These are phyloP conservation scores for Desmodus rotundus DNA, from an alignment of 2,113 vertebrate genomes.

Conservation along the genomic window DNA sequence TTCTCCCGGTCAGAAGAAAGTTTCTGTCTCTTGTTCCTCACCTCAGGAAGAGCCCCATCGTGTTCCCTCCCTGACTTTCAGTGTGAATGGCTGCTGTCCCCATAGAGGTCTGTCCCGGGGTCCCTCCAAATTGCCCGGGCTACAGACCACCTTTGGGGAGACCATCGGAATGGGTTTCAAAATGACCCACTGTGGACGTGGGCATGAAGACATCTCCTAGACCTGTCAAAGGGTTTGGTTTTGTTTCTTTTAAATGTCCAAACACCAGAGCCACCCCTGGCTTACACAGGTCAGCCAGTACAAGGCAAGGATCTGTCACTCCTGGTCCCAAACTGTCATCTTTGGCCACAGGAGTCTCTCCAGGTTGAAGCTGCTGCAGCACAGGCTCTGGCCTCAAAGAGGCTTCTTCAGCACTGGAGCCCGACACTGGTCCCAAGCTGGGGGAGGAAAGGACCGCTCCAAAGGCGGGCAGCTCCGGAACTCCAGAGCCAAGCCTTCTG, in stretches of 20 bases:
- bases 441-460: not conserved
- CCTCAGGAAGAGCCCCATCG: not conserved
- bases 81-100: accelerated
- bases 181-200: accelerated
- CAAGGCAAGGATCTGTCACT: accelerated
- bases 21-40: not conserved
- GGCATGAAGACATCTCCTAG: accelerated
- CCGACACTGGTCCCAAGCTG: no score
- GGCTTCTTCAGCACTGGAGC: not conserved
- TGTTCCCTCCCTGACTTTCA: not conserved
- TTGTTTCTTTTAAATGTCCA: not conserved
- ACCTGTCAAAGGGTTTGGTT: not conserved
- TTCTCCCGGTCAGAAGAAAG: not conserved
- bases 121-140: not conserved
- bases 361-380: not conserved
- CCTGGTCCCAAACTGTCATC: accelerated
- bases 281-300: not conserved
- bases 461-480: not conserved
- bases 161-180: not conserved
- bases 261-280: no score
- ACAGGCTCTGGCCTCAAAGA: not conserved
- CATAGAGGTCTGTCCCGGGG: accelerated
- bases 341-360: accelerated
- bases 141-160: not conserved
- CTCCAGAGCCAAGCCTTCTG: not conserved